Evolutionary conservation across 2,888 invertebrate species (phyloP), one percentile per base, ranked within the genome.

Genomic region (Hypolimnas misippus): DNA sequence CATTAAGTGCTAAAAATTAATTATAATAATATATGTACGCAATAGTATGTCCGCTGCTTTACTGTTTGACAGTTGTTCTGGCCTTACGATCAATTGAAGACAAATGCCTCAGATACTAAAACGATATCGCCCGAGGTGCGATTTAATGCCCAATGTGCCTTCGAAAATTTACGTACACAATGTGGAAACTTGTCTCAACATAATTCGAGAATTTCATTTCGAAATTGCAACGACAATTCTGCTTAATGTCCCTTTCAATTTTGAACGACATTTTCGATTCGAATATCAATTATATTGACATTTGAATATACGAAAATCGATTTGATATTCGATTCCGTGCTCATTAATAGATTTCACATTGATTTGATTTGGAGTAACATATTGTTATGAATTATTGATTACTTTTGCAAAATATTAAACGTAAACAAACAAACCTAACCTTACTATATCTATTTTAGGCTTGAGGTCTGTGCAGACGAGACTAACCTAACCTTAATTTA

Each of bases 71-170:
- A 62, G 65, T 64, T 78, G 65, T 62, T 67, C 57, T 70, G 16
- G 68, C 79, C 75, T 77, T 76, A 79, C 70, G 71, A 80, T 76
- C 70, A 76, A 77, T 63, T 76, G 74, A 81, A 81, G 85, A 86
- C 86, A 83, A 86, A 87, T 84, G 83, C 74, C 64, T 72, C 59
- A 76, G 83, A 85, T 84, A 84, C 73, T 70, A 72, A 74, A 81
- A 79, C 82, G 83, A 84, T 85, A 86, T 75, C 76, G 78, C 73
- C 73, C 63, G 58, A 65, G 73, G 82, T 76, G 76, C 78, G 79
- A 84, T 82, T 81, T 83, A 79, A 75, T 53, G 55, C 44, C 49
- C 82, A 81, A 81, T 79, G 73, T 69, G 71, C 59, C 66, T 72
- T 73, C 71, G 73, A 74, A 81, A 81, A 82, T 82, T 79, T 78